These are phyloP conservation scores for Sarcoramphus papa DNA, from an alignment of 2,797 vertebrate species.

Conservation along the genomic window DNA sequence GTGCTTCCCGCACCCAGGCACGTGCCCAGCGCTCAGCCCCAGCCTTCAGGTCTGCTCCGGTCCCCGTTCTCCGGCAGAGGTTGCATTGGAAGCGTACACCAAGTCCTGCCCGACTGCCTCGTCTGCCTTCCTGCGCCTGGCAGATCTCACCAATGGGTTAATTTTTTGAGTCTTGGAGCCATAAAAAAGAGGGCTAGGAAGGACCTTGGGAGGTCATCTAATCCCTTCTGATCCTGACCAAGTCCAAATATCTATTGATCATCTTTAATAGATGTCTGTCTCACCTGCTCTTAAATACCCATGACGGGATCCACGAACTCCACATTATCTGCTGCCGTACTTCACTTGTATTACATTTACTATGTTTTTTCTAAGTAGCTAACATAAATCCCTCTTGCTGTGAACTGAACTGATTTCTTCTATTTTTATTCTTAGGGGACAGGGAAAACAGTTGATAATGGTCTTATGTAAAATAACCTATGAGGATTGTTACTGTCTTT, in stretches of 20 bases:
- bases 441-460: background rate
- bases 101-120: too few species aligned
- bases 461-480: background rate
- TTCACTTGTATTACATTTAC: background rate
- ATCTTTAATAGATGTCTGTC: background rate
- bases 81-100: too few species aligned
- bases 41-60: too few species aligned
- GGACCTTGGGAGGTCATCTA: too few species aligned
- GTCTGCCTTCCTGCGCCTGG: too few species aligned
- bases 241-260: background rate
- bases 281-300: background rate
- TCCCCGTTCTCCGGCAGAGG: too few species aligned
- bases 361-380: background rate
- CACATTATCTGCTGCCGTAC: rapidly evolving
- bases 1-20: too few species aligned
- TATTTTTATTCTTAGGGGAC: background rate
- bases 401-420: background rate
- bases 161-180: too few species aligned
- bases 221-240: too few species aligned
- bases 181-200: too few species aligned
- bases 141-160: too few species aligned
- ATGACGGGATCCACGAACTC: background rate
- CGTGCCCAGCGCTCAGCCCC: too few species aligned
- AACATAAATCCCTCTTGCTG: background rate
- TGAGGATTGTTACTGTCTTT: background rate